Percentiles rank a stretch among this genome's conserved stretches.
Evolutionary conservation across 2,888 invertebrate genomes (phyloP).

Genomic region (Acanthosoma haemorrhoidale): DNA sequence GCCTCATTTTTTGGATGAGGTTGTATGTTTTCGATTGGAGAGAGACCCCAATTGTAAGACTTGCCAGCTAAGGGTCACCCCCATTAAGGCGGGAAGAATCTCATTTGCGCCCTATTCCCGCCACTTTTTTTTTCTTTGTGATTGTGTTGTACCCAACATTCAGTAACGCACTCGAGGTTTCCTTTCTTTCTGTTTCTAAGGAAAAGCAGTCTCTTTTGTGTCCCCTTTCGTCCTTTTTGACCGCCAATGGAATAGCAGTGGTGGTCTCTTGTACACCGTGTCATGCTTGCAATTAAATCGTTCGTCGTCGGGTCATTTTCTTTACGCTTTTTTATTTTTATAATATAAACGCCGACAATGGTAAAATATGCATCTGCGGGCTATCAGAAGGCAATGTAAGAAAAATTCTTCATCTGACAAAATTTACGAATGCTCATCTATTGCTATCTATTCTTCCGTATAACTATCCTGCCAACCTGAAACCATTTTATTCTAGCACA

Average conservation of each 20-base stretch:
- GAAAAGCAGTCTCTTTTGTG: not conserved
- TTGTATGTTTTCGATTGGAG: not conserved
- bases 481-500: too few species aligned
- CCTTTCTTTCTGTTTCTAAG: not conserved
- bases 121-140: not conserved
- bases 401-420: too few species aligned
- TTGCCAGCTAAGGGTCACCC: not conserved
- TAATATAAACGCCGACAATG: too few species aligned
- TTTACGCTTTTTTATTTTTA: too few species aligned
- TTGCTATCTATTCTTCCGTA: too few species aligned
- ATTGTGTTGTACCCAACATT: slow-evolving; percentile 11
- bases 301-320: too few species aligned
- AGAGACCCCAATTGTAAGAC: not conserved
- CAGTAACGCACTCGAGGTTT: not conserved
- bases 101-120: slow-evolving; percentile 8
- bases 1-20: not conserved
- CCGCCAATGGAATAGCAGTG: not conserved
- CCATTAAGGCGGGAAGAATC: slow-evolving; percentile 8
- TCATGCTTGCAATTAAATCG: too few species aligned
- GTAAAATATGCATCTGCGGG: too few species aligned
- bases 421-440: too few species aligned
- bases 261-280: too few species aligned
- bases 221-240: not conserved
- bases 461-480: too few species aligned
- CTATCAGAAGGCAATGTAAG: too few species aligned